phyloP scores from a whole-genome alignment of 2,797 vertebrate species.

The Labroides dimidiatus region DNA sequence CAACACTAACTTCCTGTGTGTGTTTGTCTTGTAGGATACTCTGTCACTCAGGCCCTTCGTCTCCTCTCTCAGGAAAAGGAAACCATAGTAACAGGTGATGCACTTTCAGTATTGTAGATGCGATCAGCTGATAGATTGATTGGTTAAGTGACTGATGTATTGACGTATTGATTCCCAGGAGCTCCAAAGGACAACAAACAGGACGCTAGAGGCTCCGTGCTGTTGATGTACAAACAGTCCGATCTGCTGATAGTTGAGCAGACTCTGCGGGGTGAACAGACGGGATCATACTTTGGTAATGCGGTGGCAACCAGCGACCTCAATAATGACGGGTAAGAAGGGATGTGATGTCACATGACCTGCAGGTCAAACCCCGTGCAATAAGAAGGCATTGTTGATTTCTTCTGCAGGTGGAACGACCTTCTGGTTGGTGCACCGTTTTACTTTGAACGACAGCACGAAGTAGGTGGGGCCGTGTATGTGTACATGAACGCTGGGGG shows the following conservation, averaged over 20 bases:
- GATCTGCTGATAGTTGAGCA: slow-evolving; percentile 35
- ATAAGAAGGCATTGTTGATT: background rate
- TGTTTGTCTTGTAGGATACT: slow-evolving; percentile 85
- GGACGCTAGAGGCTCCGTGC: slow-evolving; percentile 85
- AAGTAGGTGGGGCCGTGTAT: slow-evolving; percentile 90
- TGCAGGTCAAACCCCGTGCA: background rate
- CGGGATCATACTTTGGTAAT: slow-evolving; percentile 93
- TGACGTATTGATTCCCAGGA: slow-evolving; percentile 67
- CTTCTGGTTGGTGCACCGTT: slow-evolving; percentile 92
- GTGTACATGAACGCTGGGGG: slow-evolving; percentile 89
- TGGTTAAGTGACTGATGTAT: background rate
- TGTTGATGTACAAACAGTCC: slow-evolving; percentile 69
- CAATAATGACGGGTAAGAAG: slow-evolving; percentile 85
- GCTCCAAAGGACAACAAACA: slow-evolving; percentile 85
- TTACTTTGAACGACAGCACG: slow-evolving; percentile 86
- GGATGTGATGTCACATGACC: background rate
- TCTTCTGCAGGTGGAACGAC: slow-evolving; percentile 87
- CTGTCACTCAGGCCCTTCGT: slow-evolving; percentile 79
- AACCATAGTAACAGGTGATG: slow-evolving; percentile 86
- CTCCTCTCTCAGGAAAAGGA: slow-evolving; percentile 79
- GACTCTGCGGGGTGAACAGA: slow-evolving; percentile 87
- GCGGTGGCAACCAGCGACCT: slow-evolving; percentile 89
- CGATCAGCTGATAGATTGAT: background rate
- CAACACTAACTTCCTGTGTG: background rate
- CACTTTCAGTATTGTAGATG: background rate